phyloP scores from a whole-genome alignment of 2,888 invertebrate genomes.

The Pristionchus arcanus region DNA sequence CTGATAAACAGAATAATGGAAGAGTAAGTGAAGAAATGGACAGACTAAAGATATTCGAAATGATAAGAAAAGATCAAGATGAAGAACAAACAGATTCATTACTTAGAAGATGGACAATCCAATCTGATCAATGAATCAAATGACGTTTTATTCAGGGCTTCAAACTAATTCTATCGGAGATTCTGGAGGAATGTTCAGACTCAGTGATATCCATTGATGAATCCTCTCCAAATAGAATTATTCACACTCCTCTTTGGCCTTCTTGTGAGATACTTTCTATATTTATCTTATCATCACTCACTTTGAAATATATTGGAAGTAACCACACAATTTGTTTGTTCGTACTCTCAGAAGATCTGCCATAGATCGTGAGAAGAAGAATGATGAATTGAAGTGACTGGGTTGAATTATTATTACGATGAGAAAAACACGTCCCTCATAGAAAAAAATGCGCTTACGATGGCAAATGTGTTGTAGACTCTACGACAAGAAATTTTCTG shows the following conservation, averaged over 20 bases:
- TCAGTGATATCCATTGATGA: slow-evolving; percentile 59
- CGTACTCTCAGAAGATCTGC: not conserved
- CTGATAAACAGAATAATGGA: slow-evolving; percentile 42
- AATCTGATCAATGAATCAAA: slow-evolving; percentile 16
- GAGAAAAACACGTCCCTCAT: not conserved
- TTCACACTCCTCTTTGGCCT: slow-evolving; percentile 74
- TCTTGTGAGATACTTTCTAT: slow-evolving; percentile 56
- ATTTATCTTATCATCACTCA: slow-evolving; percentile 25
- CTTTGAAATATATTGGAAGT: not conserved
- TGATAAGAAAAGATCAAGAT: not conserved
- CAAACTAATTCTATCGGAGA: slow-evolving; percentile 68
- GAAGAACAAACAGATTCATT: slow-evolving; percentile 27
- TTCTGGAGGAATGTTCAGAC: slow-evolving; percentile 70
- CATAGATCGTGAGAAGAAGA: not conserved
- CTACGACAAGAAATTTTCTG: not conserved
- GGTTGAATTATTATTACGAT: not conserved
- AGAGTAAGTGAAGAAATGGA: not conserved
- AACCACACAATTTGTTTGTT: not conserved
- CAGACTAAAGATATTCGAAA: not conserved
- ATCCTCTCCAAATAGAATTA: slow-evolving; percentile 49
- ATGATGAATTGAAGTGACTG: not conserved
- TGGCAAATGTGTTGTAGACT: not conserved
- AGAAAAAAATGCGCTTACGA: not conserved
- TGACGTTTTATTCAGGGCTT: slow-evolving; percentile 65
- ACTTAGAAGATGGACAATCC: not conserved